These are phyloP conservation scores for Centropyge bicolor DNA, from an alignment of 2,797 vertebrate species.

Conservation along the genomic window DNA sequence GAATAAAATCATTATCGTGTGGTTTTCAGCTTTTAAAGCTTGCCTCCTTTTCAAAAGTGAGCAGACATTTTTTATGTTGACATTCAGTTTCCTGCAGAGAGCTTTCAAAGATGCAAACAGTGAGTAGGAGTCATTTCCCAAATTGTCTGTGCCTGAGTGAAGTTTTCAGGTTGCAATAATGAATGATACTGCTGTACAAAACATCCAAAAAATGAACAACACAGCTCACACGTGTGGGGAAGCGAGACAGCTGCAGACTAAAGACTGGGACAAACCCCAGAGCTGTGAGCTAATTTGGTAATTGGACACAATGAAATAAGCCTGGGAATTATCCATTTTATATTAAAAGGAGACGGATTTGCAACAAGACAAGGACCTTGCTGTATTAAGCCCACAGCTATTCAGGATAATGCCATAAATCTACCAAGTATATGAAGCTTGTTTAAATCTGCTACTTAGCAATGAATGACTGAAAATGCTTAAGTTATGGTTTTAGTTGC, in stretches of 20 bases:
- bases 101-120: constrained; percentile 28
- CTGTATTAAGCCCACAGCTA: constrained; percentile 33
- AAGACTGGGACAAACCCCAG: constrained; percentile 33
- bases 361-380: constrained; percentile 30
- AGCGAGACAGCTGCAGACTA: constrained; percentile 23
- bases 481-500: constrained; percentile 21
- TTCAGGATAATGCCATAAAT: constrained; percentile 41
- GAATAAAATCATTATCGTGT: constrained; percentile 29
- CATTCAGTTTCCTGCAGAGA: constrained; percentile 25
- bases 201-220: constrained; percentile 23
- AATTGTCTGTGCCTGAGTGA: constrained; percentile 21
- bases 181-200: constrained; percentile 26
- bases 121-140: constrained; percentile 31
- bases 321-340: constrained; percentile 25
- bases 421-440: constrained; percentile 9
- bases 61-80: constrained; percentile 26
- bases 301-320: constrained; percentile 52
- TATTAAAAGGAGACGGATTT: constrained; percentile 48
- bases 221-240: constrained; percentile 9
- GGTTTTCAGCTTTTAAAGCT: constrained; percentile 30
- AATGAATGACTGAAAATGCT: constrained; percentile 12
- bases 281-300: constrained; percentile 50
- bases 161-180: constrained; percentile 46
- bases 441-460: constrained; percentile 35
- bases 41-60: constrained; percentile 23